Evolutionary conservation across 2,888 invertebrate genomes (phyloP).

Genomic region (Onthophagus sagittarius): DNA sequence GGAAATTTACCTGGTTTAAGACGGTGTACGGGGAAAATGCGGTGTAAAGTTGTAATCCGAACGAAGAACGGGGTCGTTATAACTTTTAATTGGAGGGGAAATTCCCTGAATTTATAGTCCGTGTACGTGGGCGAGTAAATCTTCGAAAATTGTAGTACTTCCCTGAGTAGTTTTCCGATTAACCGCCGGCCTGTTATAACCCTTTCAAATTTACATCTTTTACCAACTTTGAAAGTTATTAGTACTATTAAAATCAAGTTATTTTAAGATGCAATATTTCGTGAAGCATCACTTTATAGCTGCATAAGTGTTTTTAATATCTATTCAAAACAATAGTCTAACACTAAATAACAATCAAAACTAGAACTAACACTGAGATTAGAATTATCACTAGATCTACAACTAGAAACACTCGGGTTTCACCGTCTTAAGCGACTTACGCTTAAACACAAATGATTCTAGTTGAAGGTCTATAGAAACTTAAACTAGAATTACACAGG

Average conservation of each 20-base stretch:
- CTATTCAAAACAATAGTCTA: too few relatives aligned
- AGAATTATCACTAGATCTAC: too few relatives aligned
- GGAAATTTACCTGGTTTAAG: neutral
- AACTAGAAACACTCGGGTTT: too few relatives aligned
- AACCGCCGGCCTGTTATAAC: neutral
- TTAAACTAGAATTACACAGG: too few relatives aligned
- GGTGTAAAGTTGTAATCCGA: constrained; percentile 4
- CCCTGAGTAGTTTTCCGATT: neutral
- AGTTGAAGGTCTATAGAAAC: too few relatives aligned
- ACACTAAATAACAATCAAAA: too few relatives aligned
- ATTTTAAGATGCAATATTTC: too few relatives aligned
- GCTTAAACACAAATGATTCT: too few relatives aligned
- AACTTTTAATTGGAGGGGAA: constrained; percentile 18
- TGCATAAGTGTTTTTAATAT: too few relatives aligned
- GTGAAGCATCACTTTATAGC: too few relatives aligned
- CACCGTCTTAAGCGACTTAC: too few relatives aligned
- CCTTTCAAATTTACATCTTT: neutral
- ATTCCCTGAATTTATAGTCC: neutral
- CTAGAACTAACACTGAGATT: too few relatives aligned
- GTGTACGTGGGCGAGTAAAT: neutral
- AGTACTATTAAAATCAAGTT: neutral
- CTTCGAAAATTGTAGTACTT: neutral
- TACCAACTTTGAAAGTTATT: neutral
- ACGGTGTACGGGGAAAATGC: neutral
- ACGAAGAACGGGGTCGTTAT: neutral